These are phyloP conservation scores for Malaclemys terrapin DNA, from an alignment of 2,113 vertebrate genomes.

Conservation along the genomic window DNA sequence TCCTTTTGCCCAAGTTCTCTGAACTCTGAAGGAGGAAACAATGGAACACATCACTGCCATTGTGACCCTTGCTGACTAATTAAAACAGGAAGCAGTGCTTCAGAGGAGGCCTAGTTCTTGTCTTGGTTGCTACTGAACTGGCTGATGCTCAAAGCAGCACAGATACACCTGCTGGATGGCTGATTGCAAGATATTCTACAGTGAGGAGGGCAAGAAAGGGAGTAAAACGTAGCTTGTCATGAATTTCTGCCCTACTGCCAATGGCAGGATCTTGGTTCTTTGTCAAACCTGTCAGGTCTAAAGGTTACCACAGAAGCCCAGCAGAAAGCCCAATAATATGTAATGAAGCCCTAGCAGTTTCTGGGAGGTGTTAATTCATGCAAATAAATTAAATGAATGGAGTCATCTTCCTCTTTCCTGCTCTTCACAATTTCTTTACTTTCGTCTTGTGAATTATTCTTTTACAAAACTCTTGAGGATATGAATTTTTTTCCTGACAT, in stretches of 20 bases:
- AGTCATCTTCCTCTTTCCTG: background rate
- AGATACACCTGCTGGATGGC: background rate
- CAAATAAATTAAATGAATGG: background rate
- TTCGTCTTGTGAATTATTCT: background rate
- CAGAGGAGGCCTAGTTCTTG: background rate
- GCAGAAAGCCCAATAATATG: background rate
- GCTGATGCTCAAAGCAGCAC: background rate
- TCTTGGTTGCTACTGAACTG: background rate
- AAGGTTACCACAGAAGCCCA: background rate
- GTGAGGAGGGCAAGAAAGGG: background rate
- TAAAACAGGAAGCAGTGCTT: background rate
- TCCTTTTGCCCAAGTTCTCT: background rate
- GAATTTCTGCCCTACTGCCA: background rate
- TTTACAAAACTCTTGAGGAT: constrained; percentile 2
- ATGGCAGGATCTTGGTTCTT: background rate
- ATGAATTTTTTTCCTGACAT: background rate
- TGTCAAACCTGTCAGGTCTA: background rate
- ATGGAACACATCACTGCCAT: background rate
- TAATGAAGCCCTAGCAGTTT: background rate
- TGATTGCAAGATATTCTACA: background rate
- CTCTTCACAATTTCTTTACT: background rate
- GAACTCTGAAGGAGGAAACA: background rate
- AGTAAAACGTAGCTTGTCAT: background rate
- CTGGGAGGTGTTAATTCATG: background rate
- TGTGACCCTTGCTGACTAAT: background rate